Base-by-base conservation (phyloP, 2,113 vertebrate genomes). In the Syngnathus floridae region DNA sequence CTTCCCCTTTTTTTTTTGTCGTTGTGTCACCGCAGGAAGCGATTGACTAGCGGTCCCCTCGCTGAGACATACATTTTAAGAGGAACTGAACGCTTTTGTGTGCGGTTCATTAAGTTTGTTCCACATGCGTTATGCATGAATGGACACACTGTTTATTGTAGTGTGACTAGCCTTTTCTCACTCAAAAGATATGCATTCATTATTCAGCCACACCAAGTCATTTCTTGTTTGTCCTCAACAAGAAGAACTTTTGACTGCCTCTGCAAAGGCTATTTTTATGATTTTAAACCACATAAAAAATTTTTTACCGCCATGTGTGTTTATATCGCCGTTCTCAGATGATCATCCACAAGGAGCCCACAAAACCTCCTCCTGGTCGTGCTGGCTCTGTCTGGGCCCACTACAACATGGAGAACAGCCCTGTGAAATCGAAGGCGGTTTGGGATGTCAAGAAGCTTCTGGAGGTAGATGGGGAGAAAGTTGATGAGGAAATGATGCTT, bases 371-470 rank as follows among this genome's bases (percentile, higher is more conserved):
- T 2, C 0, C 17, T 0, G 77, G 35, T 38, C 22, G 16, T 6
- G 13, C 63, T 69, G 62, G 78, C 83, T 7, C 38, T 70, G 0
- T 1, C 59, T 86, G 88, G 81, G 82, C 62, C 56, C 94, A 99
- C 74, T 99, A 95, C 63, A 99, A 99, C 59, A 99, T 99, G 96
- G 79, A 93, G 77, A 91, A 91, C 76, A 92, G 90, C 17, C 93
- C 94, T 0, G 68, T 79, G 19, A 86, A 68, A 49, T 86, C 85
- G 19, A 93, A 91, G 68, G 92, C 93, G 65, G 94, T 95, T 43
- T 99, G 97, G 97, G 95, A 99, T 31, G 97, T 99, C 70, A 99
- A 99, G 88, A 90, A 66, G 74, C 90, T 99, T 62, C 85, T 99
- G 21, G 96, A 99, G 94, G 96, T 99, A 79, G 57, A n/a, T 52